A percentile compares a stretch with the other conserved stretches of the same genome.
These are phyloP conservation scores for Spilarctia lutea DNA, from an alignment of 2,888 invertebrate species.

Conservation along the genomic window DNA sequence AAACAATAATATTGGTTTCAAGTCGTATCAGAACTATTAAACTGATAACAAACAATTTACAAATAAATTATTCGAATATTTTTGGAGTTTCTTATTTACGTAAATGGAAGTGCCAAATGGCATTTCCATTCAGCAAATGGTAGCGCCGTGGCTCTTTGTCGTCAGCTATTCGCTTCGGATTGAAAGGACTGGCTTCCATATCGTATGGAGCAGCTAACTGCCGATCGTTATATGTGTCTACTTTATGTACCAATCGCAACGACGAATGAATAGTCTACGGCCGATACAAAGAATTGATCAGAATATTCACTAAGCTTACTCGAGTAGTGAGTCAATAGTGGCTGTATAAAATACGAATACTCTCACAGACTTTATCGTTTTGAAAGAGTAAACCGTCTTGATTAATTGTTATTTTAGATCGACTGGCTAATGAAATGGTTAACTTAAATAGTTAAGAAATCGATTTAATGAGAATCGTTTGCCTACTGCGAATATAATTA, in stretches of 20 bases:
- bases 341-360: constrained; percentile 39
- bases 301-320: constrained; percentile 64
- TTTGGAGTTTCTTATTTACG: constrained; percentile 47
- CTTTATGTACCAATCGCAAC: constrained; percentile 54
- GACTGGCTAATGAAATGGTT: not conserved
- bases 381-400: not conserved
- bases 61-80: not conserved
- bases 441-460: no score
- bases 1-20: no score
- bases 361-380: constrained; percentile 25
- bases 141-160: constrained; percentile 72
- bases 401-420: not conserved
- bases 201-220: constrained; percentile 70
- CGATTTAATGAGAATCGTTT: no score
- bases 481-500: no score
- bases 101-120: constrained; percentile 69
- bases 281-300: constrained; percentile 68
- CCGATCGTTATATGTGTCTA: constrained; percentile 50
- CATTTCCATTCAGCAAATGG: constrained; percentile 72
- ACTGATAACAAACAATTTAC: not conserved
- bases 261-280: constrained; percentile 65
- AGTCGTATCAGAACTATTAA: not conserved
- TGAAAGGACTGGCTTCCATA: constrained; percentile 74
- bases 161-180: constrained; percentile 62
- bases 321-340: constrained; percentile 50